Evolutionary conservation across 2,797 vertebrate species (phyloP).

Genomic region (Xerus rutilus): DNA sequence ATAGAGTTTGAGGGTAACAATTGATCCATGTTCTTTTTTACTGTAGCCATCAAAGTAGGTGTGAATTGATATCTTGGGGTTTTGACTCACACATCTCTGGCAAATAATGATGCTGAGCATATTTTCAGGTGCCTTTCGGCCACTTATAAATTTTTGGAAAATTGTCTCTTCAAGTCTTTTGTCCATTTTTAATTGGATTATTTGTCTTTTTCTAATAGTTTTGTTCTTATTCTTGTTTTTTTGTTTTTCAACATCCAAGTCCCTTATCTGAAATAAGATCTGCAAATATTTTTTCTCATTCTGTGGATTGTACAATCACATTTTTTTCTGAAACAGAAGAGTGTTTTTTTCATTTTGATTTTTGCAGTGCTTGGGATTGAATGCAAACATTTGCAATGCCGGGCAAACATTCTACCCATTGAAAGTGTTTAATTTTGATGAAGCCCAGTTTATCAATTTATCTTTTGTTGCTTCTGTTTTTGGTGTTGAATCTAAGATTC

Average conservation of each 20-base stretch:
- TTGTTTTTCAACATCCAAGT: not conserved
- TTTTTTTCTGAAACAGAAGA: not conserved
- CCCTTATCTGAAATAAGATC: not conserved
- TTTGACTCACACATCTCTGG: not conserved
- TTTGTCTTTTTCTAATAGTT: not conserved
- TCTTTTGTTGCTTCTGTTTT: not conserved
- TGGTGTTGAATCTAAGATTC: not conserved
- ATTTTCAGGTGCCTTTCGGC: not conserved
- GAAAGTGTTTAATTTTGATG: not conserved
- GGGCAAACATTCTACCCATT: not conserved
- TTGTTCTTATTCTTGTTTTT: not conserved
- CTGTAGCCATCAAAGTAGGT: not conserved
- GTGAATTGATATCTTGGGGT: not conserved
- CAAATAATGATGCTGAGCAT: not conserved
- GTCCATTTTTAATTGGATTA: not conserved
- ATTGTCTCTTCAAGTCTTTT: not conserved
- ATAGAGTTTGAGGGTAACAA: not conserved
- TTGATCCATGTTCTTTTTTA: slow-evolving; percentile 13
- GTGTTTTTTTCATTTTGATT: not conserved
- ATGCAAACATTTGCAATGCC: no score
- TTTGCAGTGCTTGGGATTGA: no score
- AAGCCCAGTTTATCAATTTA: not conserved
- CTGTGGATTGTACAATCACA: not conserved
- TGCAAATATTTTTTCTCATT: not conserved
- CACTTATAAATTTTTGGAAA: not conserved